Evolutionary conservation across 2,797 vertebrate genomes (phyloP), one percentile per base, ranked within the genome.

Genomic region (Borostomias antarcticus): DNA sequence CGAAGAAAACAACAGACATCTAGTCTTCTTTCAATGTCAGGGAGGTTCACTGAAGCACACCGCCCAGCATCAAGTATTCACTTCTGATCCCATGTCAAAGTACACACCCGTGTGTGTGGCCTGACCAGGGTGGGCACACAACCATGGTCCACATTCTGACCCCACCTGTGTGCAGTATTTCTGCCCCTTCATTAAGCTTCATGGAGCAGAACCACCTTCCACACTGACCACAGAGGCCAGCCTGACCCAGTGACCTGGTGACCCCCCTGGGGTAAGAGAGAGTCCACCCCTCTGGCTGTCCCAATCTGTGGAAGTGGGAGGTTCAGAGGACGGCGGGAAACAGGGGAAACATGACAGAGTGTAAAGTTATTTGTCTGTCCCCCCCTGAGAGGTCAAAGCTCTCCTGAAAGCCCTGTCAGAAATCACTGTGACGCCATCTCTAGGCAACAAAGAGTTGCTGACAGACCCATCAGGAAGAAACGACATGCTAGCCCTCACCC

Each of bases 181-280:
- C 4, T 21, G 26, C 5, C 47, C 11, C 50, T 25, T 32, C 17
- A 9, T 64, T 64, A 64, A 32, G 17, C 23, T 54, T 45, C 52
- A 64, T 43, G 51, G n/a, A 43, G 57, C 25, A 58, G 40, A 64
- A 45, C 23, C 61, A 58, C 47, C 59, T 59, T 43, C 50, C 43
- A 51, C 21, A 15, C 48, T 58, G 11, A 32, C 69, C 51, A 1
- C 7, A n/a, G 50, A 19, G 19, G 10, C 0, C 10, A 56, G 61
- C 57, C 53, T 67, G 66, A 66, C 75, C 53, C 70, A 29, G 0
- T 77, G 74, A 84, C 72, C 80, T 70, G 13, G n/a, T 60, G 64
- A 73, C 67, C 37, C 28, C 57, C 58, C 33, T 0, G 11, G n/a
- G n/a, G n/a, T n/a, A 65, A 6, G 69, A 62, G 58, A 58, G 58